Percentiles rank a stretch among this genome's conserved stretches.
These are phyloP conservation scores for Progne subis DNA, from an alignment of 2,113 vertebrate genomes.

Conservation along the genomic window DNA sequence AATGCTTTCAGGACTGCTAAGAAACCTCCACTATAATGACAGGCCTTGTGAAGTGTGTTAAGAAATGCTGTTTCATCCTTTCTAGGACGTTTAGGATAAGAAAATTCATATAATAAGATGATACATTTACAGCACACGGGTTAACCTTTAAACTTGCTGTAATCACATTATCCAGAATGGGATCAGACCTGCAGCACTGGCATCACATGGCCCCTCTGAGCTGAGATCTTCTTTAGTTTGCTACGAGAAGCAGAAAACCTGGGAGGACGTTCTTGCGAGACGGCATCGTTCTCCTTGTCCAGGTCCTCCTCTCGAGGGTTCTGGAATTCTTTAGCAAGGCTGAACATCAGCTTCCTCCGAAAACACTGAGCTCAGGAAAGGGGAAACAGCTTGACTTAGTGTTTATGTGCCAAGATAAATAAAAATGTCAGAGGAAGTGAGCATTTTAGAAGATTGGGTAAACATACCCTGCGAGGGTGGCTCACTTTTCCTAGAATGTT, in stretches of 20 bases:
- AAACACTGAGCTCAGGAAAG: constrained; percentile 15
- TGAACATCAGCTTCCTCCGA: background rate
- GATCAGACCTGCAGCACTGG: background rate
- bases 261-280: background rate
- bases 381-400: background rate
- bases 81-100: background rate
- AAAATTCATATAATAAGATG: constrained; percentile 1
- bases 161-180: background rate
- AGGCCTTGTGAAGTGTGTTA: constrained; percentile 1
- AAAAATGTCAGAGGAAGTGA: constrained; percentile 33
- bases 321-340: background rate
- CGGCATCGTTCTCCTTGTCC: background rate
- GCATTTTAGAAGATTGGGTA: background rate
- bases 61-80: constrained; percentile 29
- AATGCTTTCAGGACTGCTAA: background rate
- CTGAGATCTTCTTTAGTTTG: background rate
- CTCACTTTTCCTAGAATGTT: background rate
- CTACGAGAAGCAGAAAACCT: background rate
- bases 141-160: background rate
- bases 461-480: background rate
- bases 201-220: background rate
- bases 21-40: background rate
- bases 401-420: constrained; percentile 45
- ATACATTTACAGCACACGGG: constrained; percentile 2
- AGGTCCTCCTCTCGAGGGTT: background rate